Base-by-base conservation (phyloP, 1,140 invertebrate genomes). In the Trichonephila inaurata region DNA sequence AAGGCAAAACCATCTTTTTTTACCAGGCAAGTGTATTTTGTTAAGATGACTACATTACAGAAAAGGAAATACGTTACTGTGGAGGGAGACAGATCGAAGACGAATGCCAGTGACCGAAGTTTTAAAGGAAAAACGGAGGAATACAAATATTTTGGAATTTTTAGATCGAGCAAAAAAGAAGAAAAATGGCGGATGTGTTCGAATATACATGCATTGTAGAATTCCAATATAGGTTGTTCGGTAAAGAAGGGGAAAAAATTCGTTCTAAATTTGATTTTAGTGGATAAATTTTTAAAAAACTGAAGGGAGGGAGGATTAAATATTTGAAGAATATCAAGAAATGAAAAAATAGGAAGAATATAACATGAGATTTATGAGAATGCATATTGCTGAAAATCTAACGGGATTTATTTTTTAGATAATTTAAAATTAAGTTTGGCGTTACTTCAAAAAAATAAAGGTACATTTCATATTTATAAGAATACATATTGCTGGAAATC, bases 11-110 rank as follows among this genome's bases (percentile, higher is more conserved):
- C 86, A 88, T 66, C 62, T 88, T 66, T 40, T 88, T 19, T 24
- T 51, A 2, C 51, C 51, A 16, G 24, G 51, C n/a, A 6, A 66
- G 86, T 40, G 60, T 88, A 61, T 88, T 88, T 44, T 64, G 86
- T 40, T 88, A 62, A 88, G 86, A 66, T 61, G 86, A 88, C 33
- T 40, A 60, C 33, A 88, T 88, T 64, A 64, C 64, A 64, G 44
- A 66, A 33, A 88, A 69, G 21, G 86, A 88, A 88, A 88, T 88
- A 88, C 33, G 86, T 66, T 88, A 28, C 86, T 88, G 58, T n/a
- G 19, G 51, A 60, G 33, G 61, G 12, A 81, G 40, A 81, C 28
- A 21, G 58, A 61, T 88, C 40, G 62, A 44, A 40, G 86, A n/a
- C 14, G 51, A 28, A 6, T 28, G 58, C 8, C 14, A 21, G 82